phyloP scores from a whole-genome alignment of 2,113 vertebrate species.

The Ceratotherium simum region DNA sequence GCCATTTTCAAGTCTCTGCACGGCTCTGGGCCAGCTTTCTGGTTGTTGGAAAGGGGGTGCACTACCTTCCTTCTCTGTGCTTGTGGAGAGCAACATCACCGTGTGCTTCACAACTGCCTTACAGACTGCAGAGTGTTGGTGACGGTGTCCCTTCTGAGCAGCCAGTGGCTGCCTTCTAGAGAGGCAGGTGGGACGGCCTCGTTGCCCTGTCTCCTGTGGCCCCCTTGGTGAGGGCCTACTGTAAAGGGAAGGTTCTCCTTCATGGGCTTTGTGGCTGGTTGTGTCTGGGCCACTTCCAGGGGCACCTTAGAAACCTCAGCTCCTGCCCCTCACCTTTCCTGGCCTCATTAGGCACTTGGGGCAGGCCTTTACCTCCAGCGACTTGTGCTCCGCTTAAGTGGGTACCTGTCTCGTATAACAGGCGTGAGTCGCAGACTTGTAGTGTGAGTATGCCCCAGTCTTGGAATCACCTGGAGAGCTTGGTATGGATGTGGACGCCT shows the following conservation, averaged over 20 bases:
- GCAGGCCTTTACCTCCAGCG: no score
- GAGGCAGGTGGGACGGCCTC: background rate
- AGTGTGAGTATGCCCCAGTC: no score
- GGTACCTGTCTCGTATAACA: fast-evolving
- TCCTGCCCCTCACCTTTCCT: fast-evolving
- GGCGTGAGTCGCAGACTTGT: no score
- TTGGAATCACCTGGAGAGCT: background rate
- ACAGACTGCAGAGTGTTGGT: no score
- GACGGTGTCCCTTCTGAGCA: background rate
- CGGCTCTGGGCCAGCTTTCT: background rate
- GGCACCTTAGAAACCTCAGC: background rate
- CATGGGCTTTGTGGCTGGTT: background rate
- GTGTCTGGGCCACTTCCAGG: background rate
- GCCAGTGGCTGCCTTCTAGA: background rate
- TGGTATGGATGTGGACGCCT: background rate
- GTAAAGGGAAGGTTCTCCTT: background rate
- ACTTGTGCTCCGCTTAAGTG: fast-evolving
- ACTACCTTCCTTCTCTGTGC: fast-evolving
- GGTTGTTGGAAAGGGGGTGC: fast-evolving
- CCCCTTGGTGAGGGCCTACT: no score
- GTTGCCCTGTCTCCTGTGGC: fast-evolving
- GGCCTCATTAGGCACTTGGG: fast-evolving
- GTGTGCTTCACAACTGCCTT: fast-evolving
- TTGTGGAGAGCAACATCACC: fast-evolving
- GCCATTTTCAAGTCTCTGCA: background rate